Conservation (phyloP, 2,888 invertebrate genomes). For the Pimpla rufipes region DNA sequence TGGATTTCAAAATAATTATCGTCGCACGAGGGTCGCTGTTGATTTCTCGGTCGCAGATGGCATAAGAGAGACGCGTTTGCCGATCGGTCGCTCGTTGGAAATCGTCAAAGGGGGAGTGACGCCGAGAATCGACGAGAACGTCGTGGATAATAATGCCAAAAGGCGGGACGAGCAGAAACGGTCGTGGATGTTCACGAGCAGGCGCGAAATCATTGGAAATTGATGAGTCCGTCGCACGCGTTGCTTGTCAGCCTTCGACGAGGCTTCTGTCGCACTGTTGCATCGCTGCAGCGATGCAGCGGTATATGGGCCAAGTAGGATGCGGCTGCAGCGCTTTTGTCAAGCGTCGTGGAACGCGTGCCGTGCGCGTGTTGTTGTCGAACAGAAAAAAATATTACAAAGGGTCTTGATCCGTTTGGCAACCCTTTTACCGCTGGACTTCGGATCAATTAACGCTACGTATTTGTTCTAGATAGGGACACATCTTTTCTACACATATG, state of each 20-base stretch:
- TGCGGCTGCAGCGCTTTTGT: slow-evolving; percentile 51
- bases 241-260: slow-evolving; percentile 14
- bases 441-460: background rate
- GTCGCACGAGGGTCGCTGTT: slow-evolving; percentile 60
- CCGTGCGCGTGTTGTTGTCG: slow-evolving; percentile 61
- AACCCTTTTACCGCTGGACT: slow-evolving; percentile 73
- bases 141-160: background rate
- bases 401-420: slow-evolving; percentile 64
- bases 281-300: background rate
- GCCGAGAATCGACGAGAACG: slow-evolving; percentile 45
- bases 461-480: too few relatives aligned
- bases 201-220: slow-evolving; percentile 80
- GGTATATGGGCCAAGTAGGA: background rate
- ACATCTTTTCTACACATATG: too few relatives aligned
- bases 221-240: slow-evolving; percentile 75
- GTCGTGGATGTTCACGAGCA: slow-evolving; percentile 62
- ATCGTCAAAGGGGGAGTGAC: slow-evolving; percentile 42
- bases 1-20: slow-evolving; percentile 84
- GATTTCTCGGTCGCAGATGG: slow-evolving; percentile 66
- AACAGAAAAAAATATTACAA: too few relatives aligned
- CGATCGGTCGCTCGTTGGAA: slow-evolving; percentile 55
- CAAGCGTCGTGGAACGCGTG: slow-evolving; percentile 76
- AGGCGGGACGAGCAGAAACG: slow-evolving; percentile 58
- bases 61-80: slow-evolving; percentile 59
- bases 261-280: slow-evolving; percentile 27